phyloP scores from a whole-genome alignment of 2,888 invertebrate genomes.

The Hedychridium roseum region DNA sequence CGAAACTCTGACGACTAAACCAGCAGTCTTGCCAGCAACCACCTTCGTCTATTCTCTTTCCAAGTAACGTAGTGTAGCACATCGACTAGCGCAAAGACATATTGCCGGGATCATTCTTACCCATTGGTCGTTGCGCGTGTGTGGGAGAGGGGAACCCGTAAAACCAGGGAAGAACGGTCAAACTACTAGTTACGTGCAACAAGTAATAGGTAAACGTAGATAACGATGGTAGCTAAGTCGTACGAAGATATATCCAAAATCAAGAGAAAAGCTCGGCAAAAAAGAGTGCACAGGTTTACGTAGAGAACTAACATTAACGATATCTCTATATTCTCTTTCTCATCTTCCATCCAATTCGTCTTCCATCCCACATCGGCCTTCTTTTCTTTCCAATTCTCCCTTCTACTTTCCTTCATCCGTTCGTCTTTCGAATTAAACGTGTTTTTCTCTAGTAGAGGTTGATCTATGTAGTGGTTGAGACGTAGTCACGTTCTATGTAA shows the following conservation, averaged over 20 bases:
- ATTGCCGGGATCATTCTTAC: constrained; percentile 28
- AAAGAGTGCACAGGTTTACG: constrained; percentile 12
- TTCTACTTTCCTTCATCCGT: neutral
- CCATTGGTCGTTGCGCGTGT: constrained; percentile 27
- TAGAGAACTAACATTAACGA: constrained; percentile 19
- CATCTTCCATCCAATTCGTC: constrained; percentile 23
- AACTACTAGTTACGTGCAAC: constrained; percentile 9
- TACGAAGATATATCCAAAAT: constrained; percentile 14
- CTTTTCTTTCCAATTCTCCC: constrained; percentile 10
- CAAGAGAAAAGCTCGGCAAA: constrained; percentile 8
- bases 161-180: constrained; percentile 3
- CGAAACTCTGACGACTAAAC: no score
- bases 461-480: constrained; percentile 52
- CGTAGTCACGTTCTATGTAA: constrained; percentile 59
- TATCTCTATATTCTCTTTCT: constrained; percentile 3
- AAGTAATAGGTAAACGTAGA: constrained; percentile 15
- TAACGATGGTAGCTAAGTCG: constrained; percentile 18
- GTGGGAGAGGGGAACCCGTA: constrained; percentile 23
- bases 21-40: constrained; percentile 33
- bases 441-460: constrained; percentile 58
- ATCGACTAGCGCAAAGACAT: constrained; percentile 13
- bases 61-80: constrained; percentile 10
- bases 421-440: constrained; percentile 39
- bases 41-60: constrained; percentile 4
- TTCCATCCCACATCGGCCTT: neutral